Evolutionary conservation across 2,888 invertebrate genomes (phyloP), one percentile per base, ranked within the genome.

Genomic region (Athalia circularis): DNA sequence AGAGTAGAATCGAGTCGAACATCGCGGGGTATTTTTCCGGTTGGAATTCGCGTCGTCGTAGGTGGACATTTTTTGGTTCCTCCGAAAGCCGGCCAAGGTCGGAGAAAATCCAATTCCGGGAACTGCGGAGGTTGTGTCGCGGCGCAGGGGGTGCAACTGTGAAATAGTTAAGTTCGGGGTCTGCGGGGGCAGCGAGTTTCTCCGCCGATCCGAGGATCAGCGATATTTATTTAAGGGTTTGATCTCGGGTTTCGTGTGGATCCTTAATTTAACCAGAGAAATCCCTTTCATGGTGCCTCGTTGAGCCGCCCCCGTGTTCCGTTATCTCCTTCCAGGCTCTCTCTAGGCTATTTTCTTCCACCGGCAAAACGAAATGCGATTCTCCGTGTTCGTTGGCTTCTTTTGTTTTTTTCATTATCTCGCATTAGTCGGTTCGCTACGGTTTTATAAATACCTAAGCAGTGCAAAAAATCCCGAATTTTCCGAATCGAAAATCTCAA

Each of bases 181-280:
- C 59, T 29, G 29, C 64, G 15, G 62, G 61, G 29, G 62, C 29
- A n/a, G 75, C 11, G 29, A 75, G 75, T 75, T 75, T 75, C 75
- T 50, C 48, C 48, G 8, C 50, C 48, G 62, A 75, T 62, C 75
- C 75, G 59, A 29, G 75, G 61, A 75, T 75, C 75, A 75, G 75
- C 15, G 75, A 75, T 75, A 75, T 75, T 75, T 75, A 75, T 75
- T 61, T 75, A 75, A 75, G 75, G 75, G 62, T 75, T 75, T 75
- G 75, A 75, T 75, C 75, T 75, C 13, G 75, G 62, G 72, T 61
- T 72, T 72, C 59, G 72, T 59, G 57, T 9, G 72, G 75, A 15
- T 52, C 75, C 75, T 75, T 75, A 75, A 75, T 75, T 75, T 75
- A 75, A 50, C 75, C 75, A 43, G 62, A 15, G 61, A 75, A 75